Evolutionary conservation across 2,113 vertebrate species (phyloP).

Genomic region (Phylloscopus whistleri): DNA sequence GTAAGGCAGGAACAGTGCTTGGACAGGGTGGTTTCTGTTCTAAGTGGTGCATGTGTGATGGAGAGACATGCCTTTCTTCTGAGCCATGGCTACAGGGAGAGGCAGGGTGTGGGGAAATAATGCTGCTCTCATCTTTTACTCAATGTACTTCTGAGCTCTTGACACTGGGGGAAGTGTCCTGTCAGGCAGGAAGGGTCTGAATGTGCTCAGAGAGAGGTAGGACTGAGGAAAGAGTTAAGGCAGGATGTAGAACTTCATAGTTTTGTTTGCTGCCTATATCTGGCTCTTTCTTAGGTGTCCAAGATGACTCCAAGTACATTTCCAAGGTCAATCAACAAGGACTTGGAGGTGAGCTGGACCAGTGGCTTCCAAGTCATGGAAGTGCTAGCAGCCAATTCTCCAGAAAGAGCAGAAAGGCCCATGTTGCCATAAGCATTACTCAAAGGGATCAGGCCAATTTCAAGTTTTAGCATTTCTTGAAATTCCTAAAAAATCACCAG

Average conservation of each 20-base stretch:
- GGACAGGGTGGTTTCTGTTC: neutral
- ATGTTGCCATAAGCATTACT: neutral
- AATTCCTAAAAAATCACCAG: neutral
- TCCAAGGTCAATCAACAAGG: neutral
- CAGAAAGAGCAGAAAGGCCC: neutral
- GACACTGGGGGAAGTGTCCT: neutral
- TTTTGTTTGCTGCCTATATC: neutral
- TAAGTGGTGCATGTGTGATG: neutral
- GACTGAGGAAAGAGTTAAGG: neutral
- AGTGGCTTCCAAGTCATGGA: neutral
- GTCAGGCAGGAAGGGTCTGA: neutral
- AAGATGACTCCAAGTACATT: neutral
- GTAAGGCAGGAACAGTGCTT: neutral
- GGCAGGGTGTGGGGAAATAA: neutral
- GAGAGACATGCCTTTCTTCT: neutral
- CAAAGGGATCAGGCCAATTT: neutral
- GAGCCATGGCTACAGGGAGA: neutral
- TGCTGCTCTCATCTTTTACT: neutral
- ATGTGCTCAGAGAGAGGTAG: neutral
- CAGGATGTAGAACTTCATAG: fast-evolving
- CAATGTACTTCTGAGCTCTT: neutral
- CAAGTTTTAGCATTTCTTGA: neutral
- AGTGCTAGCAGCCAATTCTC: neutral
- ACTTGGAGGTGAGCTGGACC: neutral
- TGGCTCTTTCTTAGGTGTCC: neutral